Percentiles rank a stretch among this genome's conserved stretches.
Conservation (phyloP, 2,888 invertebrate species). For the Encarsia formosa region DNA sequence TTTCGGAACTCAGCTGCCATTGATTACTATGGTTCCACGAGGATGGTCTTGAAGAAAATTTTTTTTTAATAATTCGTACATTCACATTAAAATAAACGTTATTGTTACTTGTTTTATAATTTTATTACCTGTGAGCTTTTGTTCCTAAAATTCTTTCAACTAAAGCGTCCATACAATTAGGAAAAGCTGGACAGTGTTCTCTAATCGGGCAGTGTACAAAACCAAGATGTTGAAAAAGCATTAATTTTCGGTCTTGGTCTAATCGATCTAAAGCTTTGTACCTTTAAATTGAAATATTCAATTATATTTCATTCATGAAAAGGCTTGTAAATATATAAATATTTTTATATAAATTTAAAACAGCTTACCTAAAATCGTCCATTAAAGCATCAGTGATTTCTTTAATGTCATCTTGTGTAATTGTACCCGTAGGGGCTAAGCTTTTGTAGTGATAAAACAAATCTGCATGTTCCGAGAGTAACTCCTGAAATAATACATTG, state of each 20-base stretch:
- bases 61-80: conserved; percentile 3
- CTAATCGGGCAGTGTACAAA: conserved; percentile 93
- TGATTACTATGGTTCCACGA: conserved; percentile 64
- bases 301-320: too few relatives aligned
- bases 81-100: conserved; percentile 1
- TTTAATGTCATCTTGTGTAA: conserved; percentile 90
- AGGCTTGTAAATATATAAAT: too few relatives aligned
- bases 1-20: conserved; percentile 63
- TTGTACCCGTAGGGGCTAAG: conserved; percentile 82
- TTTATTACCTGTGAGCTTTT: conserved; percentile 59
- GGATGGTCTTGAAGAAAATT: conserved; percentile 60
- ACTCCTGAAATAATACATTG: conserved; percentile 57
- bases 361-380: conserved; percentile 77
- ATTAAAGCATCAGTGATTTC: conserved; percentile 88
- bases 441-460: conserved; percentile 90
- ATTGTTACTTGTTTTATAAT: conserved; percentile 11
- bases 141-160: conserved; percentile 68
- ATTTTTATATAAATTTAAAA: too few relatives aligned
- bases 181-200: conserved; percentile 89
- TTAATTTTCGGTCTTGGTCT: conserved; percentile 90
- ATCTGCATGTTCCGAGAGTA: conserved; percentile 87
- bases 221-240: conserved; percentile 91
- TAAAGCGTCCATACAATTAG: conserved; percentile 75
- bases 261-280: conserved; percentile 90
- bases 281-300: conserved; percentile 56